Base-by-base conservation (phyloP, 1,140 invertebrate genomes). In the Drosophila nigromelanica region DNA sequence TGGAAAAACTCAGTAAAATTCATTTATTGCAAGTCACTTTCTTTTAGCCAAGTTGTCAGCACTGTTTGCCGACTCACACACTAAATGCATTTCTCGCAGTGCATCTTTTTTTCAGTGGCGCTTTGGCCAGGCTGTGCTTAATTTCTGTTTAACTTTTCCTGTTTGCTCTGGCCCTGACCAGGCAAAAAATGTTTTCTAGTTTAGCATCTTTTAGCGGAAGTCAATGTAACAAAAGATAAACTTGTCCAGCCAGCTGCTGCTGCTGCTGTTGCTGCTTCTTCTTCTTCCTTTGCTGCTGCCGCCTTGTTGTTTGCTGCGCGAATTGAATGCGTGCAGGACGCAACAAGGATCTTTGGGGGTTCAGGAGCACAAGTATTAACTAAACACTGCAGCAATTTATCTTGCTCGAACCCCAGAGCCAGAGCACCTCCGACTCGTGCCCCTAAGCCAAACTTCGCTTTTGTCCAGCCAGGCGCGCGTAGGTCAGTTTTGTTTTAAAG, bases 191-290 rank as follows among this genome's bases (percentile, higher is more conserved):
- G 60, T 82, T 89, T 79, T 71, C 72, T 82, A 87, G 76, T 79
- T 87, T 89, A 82, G 72, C 86, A 89, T 79, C 78, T 87, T 74
- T 89, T 71, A 83, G 76, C 82, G 83, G 82, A 87, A 87, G 82
- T 89, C 82, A 87, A 89, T 89, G 82, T 82, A 78, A 87, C 79
- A 87, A 87, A 87, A 89, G 83, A 89, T 87, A 89, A 89, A 87
- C 79, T 87, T 87, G 82, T 87, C 83, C 68, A 68, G 79, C 83
- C 83, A 87, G 75, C 79, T 87, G 82, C 75, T 70, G 60, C 55
- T 81, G 27, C 43, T 78, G 39, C 60, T 74, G 12, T 27, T 18
- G 5, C n/a, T n/a, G 56, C 18, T n/a, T 3, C 37, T 70, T 61
- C 55, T 80, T 35, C 43, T 73, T 54, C 48, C 2, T 24, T 24